A percentile compares a stretch with the other conserved stretches of the same genome.
phyloP scores from a whole-genome alignment of 1,140 invertebrate genomes.

The Listronotus bonariensis region DNA sequence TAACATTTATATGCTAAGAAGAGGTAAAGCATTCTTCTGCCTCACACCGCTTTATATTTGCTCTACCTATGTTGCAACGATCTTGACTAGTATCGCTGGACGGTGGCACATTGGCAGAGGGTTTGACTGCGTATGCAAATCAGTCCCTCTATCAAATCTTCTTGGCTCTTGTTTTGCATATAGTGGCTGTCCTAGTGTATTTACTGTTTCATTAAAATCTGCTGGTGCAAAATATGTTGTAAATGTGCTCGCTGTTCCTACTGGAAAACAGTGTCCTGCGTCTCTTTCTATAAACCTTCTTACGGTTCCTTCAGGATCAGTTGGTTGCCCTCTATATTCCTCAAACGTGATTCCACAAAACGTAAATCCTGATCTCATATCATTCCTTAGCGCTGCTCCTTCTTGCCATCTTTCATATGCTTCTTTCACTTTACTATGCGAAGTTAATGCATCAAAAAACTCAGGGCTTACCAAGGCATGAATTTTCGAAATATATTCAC shows the following conservation, averaged over 20 bases:
- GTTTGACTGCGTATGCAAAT: too few relatives aligned
- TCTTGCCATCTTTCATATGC: conserved; percentile 8
- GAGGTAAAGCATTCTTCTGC: too few relatives aligned
- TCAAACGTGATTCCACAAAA: background rate
- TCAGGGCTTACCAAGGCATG: conserved; percentile 4
- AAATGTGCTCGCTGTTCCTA: conserved; percentile 1
- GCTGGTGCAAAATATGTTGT: conserved; percentile 1
- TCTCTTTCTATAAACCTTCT: background rate
- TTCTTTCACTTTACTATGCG: background rate
- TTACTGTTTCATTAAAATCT: conserved; percentile 1
- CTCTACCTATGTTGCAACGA: too few relatives aligned
- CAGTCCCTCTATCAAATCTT: too few relatives aligned
- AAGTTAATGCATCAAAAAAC: conserved; percentile 10
- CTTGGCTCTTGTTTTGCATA: too few relatives aligned
- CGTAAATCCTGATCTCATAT: conserved; percentile 1
- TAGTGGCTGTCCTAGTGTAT: too few relatives aligned
- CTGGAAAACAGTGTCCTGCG: background rate
- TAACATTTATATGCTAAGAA: too few relatives aligned
- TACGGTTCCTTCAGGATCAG: background rate
- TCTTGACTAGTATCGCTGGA: too few relatives aligned
- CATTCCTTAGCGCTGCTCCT: conserved; percentile 1
- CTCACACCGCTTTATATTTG: too few relatives aligned
- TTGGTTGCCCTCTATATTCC: background rate
- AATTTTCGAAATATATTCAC: conserved; percentile 3
- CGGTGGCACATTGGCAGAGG: too few relatives aligned